phyloP scores from a whole-genome alignment of 2,797 vertebrate species.

The Neosalanx taihuensis region DNA sequence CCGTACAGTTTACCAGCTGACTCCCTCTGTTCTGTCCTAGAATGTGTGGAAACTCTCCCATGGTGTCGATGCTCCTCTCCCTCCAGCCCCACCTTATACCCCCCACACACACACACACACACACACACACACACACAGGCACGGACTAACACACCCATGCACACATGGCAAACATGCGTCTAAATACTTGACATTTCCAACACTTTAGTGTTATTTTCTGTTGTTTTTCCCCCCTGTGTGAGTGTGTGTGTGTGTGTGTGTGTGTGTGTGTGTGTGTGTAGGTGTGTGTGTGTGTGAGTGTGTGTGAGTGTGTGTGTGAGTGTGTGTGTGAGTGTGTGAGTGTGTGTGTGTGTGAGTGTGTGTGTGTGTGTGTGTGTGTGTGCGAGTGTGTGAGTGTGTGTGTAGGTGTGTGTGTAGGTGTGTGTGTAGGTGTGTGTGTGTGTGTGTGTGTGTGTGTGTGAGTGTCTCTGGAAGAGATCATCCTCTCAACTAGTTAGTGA shows the following conservation, averaged over 20 bases:
- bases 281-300: neutral
- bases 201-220: too few species aligned
- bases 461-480: conserved; percentile 41
- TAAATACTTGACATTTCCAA: conserved; percentile 3
- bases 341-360: too few species aligned
- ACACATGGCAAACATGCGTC: conserved; percentile 23
- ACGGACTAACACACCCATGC: conserved; percentile 11
- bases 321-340: neutral
- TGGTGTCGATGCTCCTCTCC: conserved; percentile 44
- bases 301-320: conserved; percentile 1
- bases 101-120: conserved; percentile 25
- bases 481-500: conserved; percentile 41
- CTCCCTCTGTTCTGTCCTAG: conserved; percentile 45
- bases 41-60: conserved; percentile 55
- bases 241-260: conserved; percentile 14
- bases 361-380: too few species aligned
- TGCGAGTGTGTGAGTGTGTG: too few species aligned
- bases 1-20: conserved; percentile 57
- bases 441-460: too few species aligned
- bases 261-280: neutral
- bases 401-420: too few species aligned
- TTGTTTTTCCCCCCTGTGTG: neutral
- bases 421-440: too few species aligned
- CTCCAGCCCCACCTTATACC: conserved; percentile 43
- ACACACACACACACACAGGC: conserved; percentile 19